These are phyloP conservation scores for Hololepta plana DNA, from an alignment of 2,888 invertebrate species.

Conservation along the genomic window DNA sequence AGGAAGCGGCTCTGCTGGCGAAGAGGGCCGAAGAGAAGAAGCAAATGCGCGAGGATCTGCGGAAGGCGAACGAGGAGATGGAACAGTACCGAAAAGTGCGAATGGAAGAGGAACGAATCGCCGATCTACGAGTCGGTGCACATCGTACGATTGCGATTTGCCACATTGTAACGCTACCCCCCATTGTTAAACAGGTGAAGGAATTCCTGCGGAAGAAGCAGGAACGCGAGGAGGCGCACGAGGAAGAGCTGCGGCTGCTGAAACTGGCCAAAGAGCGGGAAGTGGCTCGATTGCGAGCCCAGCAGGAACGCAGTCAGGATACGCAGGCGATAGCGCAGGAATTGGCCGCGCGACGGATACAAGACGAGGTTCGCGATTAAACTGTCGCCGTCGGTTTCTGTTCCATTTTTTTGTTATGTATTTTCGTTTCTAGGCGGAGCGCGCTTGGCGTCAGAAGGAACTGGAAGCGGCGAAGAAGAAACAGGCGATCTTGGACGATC, in stretches of 20 bases:
- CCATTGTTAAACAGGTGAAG: conserved; percentile 26
- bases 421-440: conserved; percentile 36
- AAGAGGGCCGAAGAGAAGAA: conserved; percentile 33
- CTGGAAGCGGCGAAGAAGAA: conserved; percentile 38
- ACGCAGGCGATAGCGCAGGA: conserved; percentile 26
- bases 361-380: conserved; percentile 28
- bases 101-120: conserved; percentile 44
- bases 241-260: conserved; percentile 32
- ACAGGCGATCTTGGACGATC: conserved; percentile 30
- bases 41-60: conserved; percentile 38
- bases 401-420: conserved; percentile 3
- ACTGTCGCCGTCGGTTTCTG: conserved; percentile 1
- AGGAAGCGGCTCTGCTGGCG: conserved; percentile 39
- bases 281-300: conserved; percentile 29
- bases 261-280: conserved; percentile 45
- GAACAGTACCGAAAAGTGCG: conserved; percentile 41
- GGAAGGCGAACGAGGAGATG: conserved; percentile 41
- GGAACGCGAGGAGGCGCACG: conserved; percentile 37
- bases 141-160: too few species aligned
- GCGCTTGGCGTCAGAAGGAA: conserved; percentile 49
- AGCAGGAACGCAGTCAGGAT: conserved; percentile 36
- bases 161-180: too few species aligned
- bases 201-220: conserved; percentile 44
- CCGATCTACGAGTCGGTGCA: conserved; percentile 34
- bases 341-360: conserved; percentile 30